Evolutionary conservation across 2,888 invertebrate species (phyloP).

Genomic region (Eubasilissa splendida): DNA sequence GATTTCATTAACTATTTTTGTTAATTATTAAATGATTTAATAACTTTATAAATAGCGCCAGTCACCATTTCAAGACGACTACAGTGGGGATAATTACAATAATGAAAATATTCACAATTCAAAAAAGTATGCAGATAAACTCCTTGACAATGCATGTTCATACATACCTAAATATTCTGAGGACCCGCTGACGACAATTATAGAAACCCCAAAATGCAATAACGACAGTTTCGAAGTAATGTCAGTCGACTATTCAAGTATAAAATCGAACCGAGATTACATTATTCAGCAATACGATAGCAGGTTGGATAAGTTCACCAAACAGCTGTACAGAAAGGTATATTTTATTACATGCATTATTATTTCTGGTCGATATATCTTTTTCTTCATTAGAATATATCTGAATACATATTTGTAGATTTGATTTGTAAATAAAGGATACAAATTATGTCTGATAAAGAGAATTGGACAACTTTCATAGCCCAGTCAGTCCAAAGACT

Average conservation of each 20-base stretch:
- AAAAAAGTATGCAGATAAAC: conserved; percentile 27
- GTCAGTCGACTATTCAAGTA: conserved; percentile 40
- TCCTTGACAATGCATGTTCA: conserved; percentile 46
- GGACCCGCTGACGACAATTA: conserved; percentile 13
- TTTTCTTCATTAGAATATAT: too few species aligned
- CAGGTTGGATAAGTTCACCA: conserved; percentile 38
- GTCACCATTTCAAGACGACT: too few species aligned
- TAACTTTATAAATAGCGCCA: too few species aligned
- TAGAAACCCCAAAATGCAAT: conserved; percentile 36
- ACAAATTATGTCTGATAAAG: too few species aligned
- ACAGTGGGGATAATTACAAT: neutral
- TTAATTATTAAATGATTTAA: too few species aligned
- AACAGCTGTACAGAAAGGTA: conserved; percentile 53
- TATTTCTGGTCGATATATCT: too few species aligned
- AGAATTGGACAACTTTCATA: too few species aligned
- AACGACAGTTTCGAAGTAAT: conserved; percentile 37
- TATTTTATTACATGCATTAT: too few species aligned
- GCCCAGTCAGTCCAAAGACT: too few species aligned
- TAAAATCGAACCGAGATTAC: neutral
- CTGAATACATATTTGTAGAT: too few species aligned
- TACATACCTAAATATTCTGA: conserved; percentile 40
- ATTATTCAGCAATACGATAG: conserved; percentile 28
- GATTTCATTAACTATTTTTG: too few species aligned
- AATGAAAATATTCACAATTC: conserved; percentile 13
- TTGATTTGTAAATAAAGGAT: too few species aligned